These are phyloP conservation scores for Eulemur coronatus DNA, from an alignment of 2,797 vertebrate genomes.

Conservation along the genomic window DNA sequence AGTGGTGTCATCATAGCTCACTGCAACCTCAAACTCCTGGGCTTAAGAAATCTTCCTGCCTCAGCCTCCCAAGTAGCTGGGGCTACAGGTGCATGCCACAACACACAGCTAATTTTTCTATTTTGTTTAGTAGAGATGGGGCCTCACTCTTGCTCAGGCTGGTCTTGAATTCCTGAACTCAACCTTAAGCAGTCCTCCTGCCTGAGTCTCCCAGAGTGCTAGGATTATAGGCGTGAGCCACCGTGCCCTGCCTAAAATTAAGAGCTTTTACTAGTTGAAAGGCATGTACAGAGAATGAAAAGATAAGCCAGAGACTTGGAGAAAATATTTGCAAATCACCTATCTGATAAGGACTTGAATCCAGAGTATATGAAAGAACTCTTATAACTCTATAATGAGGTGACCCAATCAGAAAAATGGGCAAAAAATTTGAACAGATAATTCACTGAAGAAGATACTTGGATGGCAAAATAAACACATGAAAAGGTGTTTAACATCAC, in stretches of 20 bases:
- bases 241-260: not conserved
- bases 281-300: not conserved
- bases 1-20: no score
- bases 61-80: no score
- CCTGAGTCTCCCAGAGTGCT: no score
- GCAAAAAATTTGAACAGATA: not conserved
- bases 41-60: no score
- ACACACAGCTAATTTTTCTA: no score
- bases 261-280: not conserved
- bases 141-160: no score
- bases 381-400: not conserved
- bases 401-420: not conserved
- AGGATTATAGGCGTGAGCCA: no score
- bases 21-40: no score
- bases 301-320: not conserved
- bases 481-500: not conserved
- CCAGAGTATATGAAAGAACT: not conserved
- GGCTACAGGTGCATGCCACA: no score
- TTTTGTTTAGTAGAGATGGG: no score
- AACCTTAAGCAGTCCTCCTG: no score
- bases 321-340: not conserved
- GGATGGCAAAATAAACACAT: not conserved
- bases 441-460: not conserved
- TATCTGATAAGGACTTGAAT: slow-evolving; percentile 1
- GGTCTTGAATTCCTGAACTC: no score